Conservation (phyloP, 2,113 vertebrate species). For the Pachyramphus minor region DNA sequence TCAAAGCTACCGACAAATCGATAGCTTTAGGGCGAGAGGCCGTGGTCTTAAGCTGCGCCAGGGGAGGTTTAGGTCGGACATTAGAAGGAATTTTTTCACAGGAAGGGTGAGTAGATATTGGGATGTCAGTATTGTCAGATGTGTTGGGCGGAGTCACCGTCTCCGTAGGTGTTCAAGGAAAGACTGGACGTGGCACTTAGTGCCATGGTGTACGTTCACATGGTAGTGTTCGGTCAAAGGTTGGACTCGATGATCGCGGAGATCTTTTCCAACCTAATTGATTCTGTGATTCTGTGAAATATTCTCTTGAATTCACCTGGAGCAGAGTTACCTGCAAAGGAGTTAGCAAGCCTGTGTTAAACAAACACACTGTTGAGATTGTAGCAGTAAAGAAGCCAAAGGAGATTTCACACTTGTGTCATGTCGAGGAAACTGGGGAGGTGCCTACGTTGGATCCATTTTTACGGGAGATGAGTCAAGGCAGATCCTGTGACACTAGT, state of each 20-base stretch:
- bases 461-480: background rate
- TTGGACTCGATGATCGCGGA: background rate
- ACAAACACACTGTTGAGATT: fast-evolving
- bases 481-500: background rate
- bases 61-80: background rate
- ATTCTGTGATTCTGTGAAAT: background rate
- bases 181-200: fast-evolving
- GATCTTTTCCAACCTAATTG: background rate
- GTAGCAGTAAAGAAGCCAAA: background rate
- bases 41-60: background rate
- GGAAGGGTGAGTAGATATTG: background rate
- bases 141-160: background rate
- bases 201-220: fast-evolving
- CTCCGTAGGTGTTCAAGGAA: background rate
- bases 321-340: background rate
- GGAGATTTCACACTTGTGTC: background rate
- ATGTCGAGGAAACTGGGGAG: background rate
- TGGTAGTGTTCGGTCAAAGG: background rate
- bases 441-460: background rate
- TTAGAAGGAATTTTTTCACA: background rate
- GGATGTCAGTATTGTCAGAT: background rate
- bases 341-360: background rate
- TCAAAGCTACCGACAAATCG: fast-evolving
- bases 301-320: background rate
- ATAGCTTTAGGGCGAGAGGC: background rate